Conservation (phyloP, 2,113 vertebrate genomes). For the Prinia subflava region DNA sequence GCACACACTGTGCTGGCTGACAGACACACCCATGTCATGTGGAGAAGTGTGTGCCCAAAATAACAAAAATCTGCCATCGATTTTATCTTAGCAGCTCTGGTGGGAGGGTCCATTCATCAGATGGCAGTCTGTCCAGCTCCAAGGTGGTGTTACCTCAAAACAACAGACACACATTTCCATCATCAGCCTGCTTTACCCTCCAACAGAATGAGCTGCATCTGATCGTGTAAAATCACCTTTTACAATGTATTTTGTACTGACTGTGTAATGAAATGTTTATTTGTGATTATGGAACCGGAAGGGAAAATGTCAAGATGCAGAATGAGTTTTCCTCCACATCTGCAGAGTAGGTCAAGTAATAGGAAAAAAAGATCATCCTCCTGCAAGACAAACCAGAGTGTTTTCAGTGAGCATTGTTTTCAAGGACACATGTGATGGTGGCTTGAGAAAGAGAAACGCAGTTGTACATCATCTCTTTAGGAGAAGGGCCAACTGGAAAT, state of each 20-base stretch:
- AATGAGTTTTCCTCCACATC: background rate
- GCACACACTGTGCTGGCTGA: background rate
- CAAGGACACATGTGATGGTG: background rate
- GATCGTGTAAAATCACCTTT: background rate
- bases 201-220: background rate
- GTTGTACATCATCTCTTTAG: background rate
- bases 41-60: background rate
- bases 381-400: background rate
- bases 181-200: background rate
- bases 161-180: background rate
- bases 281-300: background rate
- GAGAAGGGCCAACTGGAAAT: background rate
- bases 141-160: background rate
- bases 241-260: background rate
- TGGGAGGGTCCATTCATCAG: background rate
- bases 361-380: background rate
- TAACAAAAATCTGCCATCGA: background rate
- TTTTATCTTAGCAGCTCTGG: background rate
- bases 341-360: background rate
- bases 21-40: background rate
- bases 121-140: background rate
- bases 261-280: background rate
- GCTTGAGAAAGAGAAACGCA: background rate
- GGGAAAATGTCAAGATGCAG: background rate
- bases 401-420: background rate